Evolutionary conservation across 1,140 invertebrate genomes (phyloP).

Genomic region (Mercenaria mercenaria): DNA sequence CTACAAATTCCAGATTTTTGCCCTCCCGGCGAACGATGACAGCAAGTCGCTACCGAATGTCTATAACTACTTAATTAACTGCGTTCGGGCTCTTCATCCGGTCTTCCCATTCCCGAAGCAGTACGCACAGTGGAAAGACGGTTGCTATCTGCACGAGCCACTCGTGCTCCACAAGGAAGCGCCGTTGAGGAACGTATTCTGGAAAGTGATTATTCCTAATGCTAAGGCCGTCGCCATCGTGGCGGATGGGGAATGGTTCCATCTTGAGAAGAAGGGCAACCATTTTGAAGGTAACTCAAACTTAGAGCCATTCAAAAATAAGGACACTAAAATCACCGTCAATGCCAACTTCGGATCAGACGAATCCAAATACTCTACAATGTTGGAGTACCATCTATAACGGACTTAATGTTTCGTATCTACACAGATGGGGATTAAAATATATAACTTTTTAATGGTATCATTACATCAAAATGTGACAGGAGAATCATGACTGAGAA

Average conservation of each 20-base stretch:
- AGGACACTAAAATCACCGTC: constrained; percentile 79
- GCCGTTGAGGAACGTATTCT: constrained; percentile 70
- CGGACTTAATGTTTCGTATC: neutral
- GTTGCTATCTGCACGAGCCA: constrained; percentile 84
- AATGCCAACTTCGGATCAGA: constrained; percentile 84
- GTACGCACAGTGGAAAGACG: constrained; percentile 86
- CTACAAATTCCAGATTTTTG: constrained; percentile 85
- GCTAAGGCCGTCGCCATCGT: constrained; percentile 84
- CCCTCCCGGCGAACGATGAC: constrained; percentile 79
- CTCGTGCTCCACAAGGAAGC: constrained; percentile 77
- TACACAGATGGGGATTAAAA: neutral
- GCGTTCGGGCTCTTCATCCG: constrained; percentile 67
- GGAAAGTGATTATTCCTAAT: constrained; percentile 82
- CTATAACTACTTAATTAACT: constrained; percentile 84
- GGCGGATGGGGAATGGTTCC: constrained; percentile 84
- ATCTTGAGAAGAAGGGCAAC: constrained; percentile 81
- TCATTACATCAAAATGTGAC: too few species aligned
- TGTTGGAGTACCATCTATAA: constrained; percentile 83
- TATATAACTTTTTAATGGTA: too few species aligned
- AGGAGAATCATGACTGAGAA: neutral
- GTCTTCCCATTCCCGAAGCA: constrained; percentile 85
- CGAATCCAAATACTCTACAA: constrained; percentile 83
- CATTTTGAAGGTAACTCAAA: constrained; percentile 81
- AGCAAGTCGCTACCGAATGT: constrained; percentile 84
- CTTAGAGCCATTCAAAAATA: constrained; percentile 74